A percentile compares a stretch with the other conserved stretches of the same genome.
Evolutionary conservation across 2,888 invertebrate genomes (phyloP).

Genomic region (Lomographa bimaculata): DNA sequence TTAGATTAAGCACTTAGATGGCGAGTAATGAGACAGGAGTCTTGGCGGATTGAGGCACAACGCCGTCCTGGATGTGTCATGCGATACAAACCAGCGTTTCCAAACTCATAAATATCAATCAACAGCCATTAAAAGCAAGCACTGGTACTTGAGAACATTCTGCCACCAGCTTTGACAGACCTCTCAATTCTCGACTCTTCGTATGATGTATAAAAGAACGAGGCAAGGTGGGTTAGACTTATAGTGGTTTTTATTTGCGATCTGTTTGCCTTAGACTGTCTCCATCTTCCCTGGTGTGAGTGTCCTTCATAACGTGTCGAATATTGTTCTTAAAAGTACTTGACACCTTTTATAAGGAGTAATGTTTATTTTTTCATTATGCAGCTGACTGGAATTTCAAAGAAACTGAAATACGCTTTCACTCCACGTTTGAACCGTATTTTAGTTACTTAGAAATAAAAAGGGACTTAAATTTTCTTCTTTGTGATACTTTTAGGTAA

Average conservation of each 20-base stretch:
- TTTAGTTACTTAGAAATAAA: too few relatives aligned
- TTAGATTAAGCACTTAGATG: conserved; percentile 31
- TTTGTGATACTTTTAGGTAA: too few relatives aligned
- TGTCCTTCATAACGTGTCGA: conserved; percentile 3
- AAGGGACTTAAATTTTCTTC: too few relatives aligned
- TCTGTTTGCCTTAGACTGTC: conserved; percentile 44
- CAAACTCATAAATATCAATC: conserved; percentile 73
- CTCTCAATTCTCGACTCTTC: conserved; percentile 10
- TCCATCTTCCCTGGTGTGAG: conserved; percentile 39
- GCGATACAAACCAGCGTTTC: conserved; percentile 54
- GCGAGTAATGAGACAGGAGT: conserved; percentile 25
- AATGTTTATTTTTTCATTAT: too few relatives aligned
- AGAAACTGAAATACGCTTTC: too few relatives aligned
- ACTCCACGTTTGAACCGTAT: too few relatives aligned
- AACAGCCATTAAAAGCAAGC: conserved; percentile 48
- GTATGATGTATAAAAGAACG: background rate
- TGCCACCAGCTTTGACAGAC: conserved; percentile 38
- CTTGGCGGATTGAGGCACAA: conserved; percentile 51
- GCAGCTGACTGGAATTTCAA: too few relatives aligned
- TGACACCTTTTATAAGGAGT: conserved; percentile 2
- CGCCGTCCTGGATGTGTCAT: conserved; percentile 44
- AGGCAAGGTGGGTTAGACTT: conserved; percentile 1
- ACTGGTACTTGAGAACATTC: conserved; percentile 39
- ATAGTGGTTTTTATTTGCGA: conserved; percentile 25
- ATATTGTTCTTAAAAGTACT: conserved; percentile 1